Conservation (phyloP, 2,888 invertebrate genomes). For the Cephonodes hylas region DNA sequence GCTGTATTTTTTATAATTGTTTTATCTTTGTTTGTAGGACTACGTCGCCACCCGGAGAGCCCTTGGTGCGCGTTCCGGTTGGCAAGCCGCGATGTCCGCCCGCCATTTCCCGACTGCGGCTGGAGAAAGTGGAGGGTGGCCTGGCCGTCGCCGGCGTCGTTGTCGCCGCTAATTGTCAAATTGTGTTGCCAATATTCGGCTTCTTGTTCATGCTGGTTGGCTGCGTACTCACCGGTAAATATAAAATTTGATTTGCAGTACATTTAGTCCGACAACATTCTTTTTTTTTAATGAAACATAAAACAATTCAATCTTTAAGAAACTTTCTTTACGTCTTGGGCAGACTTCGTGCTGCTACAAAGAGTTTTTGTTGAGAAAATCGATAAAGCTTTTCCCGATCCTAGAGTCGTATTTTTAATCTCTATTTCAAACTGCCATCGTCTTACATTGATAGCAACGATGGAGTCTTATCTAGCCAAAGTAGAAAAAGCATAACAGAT, state of each 20-base stretch:
- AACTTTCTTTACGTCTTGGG: background rate
- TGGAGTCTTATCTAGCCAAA: too few relatives aligned
- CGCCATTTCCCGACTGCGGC: slow-evolving; percentile 85
- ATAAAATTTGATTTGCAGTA: background rate
- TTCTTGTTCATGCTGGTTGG: slow-evolving; percentile 88
- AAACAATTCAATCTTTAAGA: too few relatives aligned
- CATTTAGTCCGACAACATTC: too few relatives aligned
- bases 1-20: slow-evolving; percentile 13
- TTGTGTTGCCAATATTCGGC: slow-evolving; percentile 88
- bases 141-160: slow-evolving; percentile 89
- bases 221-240: slow-evolving; percentile 86
- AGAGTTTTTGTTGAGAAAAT: too few relatives aligned
- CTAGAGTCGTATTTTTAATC: too few relatives aligned
- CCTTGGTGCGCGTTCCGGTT: slow-evolving; percentile 79
- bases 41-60: slow-evolving; percentile 79
- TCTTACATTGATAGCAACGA: too few relatives aligned
- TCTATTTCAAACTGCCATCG: too few relatives aligned
- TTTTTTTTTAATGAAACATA: too few relatives aligned
- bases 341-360: too few relatives aligned
- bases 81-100: slow-evolving; percentile 83
- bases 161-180: slow-evolving; percentile 89
- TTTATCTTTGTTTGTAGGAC: slow-evolving; percentile 53
- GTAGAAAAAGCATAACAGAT: too few relatives aligned
- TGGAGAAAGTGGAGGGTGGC: slow-evolving; percentile 89
- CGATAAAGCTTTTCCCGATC: too few relatives aligned